phyloP scores from a whole-genome alignment of 2,113 vertebrate species.

The Chlorocebus sabaeus region DNA sequence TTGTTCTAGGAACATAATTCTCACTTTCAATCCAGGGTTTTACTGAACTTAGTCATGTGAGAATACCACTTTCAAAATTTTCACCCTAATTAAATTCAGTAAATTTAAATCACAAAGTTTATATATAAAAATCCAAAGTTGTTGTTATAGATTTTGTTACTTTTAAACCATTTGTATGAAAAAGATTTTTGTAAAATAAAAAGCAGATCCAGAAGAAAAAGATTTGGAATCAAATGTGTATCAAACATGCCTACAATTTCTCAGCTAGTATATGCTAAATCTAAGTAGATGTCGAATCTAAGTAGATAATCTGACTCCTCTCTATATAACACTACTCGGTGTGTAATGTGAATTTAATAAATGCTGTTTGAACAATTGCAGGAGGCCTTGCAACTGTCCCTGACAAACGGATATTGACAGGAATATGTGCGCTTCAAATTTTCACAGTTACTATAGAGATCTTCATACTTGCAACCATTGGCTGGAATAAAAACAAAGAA shows the following conservation, averaged over 20 bases:
- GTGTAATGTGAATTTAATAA: background rate
- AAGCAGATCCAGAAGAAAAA: background rate
- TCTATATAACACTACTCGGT: fast-evolving
- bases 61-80: background rate
- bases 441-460: fast-evolving
- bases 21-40: background rate
- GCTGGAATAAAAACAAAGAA: constrained; percentile 70
- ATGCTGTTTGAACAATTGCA: constrained; percentile 21
- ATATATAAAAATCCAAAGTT: background rate
- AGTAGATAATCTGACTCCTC: background rate
- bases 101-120: background rate
- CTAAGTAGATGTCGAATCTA: background rate
- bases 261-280: background rate
- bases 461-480: constrained; percentile 35
- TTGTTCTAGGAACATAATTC: background rate
- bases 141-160: background rate
- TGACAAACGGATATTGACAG: fast-evolving
- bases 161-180: background rate
- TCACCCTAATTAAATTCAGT: background rate
- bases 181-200: background rate
- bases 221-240: background rate
- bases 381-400: background rate
- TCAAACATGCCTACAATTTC: background rate
- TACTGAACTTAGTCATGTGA: background rate
- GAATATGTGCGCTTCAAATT: fast-evolving